Evolutionary conservation across 53 echinoderm and acorn worm species (phyloP).

Genomic region (Astropecten irregularis): DNA sequence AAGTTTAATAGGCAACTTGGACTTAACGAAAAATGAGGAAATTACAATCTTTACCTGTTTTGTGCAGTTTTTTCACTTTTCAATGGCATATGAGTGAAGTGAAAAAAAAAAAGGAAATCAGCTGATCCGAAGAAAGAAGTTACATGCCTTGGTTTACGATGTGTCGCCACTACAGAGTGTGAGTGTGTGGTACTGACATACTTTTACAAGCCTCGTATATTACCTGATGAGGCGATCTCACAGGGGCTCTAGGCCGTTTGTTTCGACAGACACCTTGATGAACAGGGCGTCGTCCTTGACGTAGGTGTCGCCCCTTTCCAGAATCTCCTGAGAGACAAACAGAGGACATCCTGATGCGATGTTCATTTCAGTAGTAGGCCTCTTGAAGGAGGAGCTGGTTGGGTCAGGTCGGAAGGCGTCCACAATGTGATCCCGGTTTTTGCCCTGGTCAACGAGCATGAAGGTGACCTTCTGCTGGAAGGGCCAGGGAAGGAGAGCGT

Average conservation of each 20-base stretch:
- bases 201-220: background rate
- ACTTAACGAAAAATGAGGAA: no score
- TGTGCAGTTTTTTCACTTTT: no score
- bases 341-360: constrained; percentile 85
- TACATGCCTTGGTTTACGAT: no score
- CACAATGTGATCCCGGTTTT: constrained; percentile 50
- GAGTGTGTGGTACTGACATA: no score
- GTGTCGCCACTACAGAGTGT: no score
- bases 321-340: constrained; percentile 30
- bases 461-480: constrained; percentile 68
- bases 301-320: constrained; percentile 25
- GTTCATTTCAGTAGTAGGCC: constrained; percentile 80
- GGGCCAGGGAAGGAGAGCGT: constrained; percentile 65
- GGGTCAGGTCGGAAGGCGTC: constrained; percentile 93
- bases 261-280: constrained; percentile 46
- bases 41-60: no score
- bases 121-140: no score
- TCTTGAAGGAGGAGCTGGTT: constrained; percentile 68
- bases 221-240: background rate
- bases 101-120: no score
- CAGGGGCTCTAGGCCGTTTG: constrained; percentile 18
- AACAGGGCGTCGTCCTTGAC: constrained; percentile 62
- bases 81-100: no score
- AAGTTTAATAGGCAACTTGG: no score
- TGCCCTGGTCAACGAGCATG: constrained; percentile 62